A percentile compares a stretch with the other conserved stretches of the same genome.
Conservation (phyloP, 1,140 invertebrate genomes). For the Musca vetustissima region DNA sequence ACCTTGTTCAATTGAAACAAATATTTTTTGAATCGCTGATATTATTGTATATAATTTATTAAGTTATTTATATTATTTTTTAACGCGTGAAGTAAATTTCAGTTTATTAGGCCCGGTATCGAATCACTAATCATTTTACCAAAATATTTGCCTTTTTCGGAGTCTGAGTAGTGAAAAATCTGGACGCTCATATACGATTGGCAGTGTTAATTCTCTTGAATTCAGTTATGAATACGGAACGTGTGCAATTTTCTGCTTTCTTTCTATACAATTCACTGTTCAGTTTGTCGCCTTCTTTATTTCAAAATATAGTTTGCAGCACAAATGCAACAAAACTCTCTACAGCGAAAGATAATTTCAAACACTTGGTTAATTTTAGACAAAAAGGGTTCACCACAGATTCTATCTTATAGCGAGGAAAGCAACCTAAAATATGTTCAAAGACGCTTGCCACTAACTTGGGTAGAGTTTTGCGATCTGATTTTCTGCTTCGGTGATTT, state of each 20-base stretch:
- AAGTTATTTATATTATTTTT: too few species aligned
- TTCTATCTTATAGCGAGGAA: slow-evolving; percentile 5
- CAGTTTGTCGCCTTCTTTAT: slow-evolving; percentile 3
- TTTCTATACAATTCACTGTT: too few species aligned
- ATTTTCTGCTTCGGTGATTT: slow-evolving; percentile 21
- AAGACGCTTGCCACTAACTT: background rate
- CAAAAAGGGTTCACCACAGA: slow-evolving; percentile 4
- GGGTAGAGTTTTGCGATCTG: slow-evolving; percentile 13
- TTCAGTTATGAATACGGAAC: background rate
- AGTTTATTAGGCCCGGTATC: too few species aligned
- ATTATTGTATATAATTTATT: too few species aligned
- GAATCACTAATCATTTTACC: too few species aligned
- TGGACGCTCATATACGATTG: too few species aligned
- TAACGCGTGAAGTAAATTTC: too few species aligned
- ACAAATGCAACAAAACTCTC: background rate
- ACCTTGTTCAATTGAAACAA: too few species aligned
- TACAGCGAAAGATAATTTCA: too few species aligned
- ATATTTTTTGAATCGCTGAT: too few species aligned
- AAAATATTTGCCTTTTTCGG: too few species aligned
- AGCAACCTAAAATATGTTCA: background rate
- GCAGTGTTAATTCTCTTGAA: background rate
- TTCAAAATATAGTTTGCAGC: background rate
- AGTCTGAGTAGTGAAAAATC: too few species aligned
- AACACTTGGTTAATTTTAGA: background rate
- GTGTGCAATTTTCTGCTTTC: slow-evolving; percentile 1